Conservation (phyloP, 2,797 vertebrate species). For the Vireo griseus region DNA sequence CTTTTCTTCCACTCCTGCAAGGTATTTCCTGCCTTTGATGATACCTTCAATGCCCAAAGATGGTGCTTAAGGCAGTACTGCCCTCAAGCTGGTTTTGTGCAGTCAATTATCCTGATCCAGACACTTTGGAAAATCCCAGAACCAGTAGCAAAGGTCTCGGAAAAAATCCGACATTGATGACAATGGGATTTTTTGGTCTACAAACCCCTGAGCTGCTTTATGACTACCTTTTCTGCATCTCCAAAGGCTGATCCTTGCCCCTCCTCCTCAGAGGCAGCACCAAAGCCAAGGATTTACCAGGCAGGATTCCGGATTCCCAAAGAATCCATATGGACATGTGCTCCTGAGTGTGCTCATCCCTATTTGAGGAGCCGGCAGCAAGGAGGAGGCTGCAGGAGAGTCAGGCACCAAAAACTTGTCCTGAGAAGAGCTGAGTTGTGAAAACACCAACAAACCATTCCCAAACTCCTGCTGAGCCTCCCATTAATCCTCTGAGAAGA, state of each 20-base stretch:
- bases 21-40: neutral
- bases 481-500: neutral
- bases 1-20: neutral
- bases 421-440: neutral
- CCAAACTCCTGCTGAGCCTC: neutral
- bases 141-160: neutral
- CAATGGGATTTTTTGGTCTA: neutral
- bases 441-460: neutral
- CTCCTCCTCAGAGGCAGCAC: neutral
- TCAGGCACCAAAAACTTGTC: neutral
- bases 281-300: neutral
- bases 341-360: rapidly evolving
- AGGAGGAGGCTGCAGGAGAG: neutral
- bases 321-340: rapidly evolving
- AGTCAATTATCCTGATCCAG: neutral
- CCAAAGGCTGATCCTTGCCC: neutral
- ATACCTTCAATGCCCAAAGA: neutral
- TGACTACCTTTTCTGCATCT: rapidly evolving
- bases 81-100: rapidly evolving
- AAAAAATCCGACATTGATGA: rapidly evolving
- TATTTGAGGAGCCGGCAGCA: neutral
- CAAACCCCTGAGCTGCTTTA: neutral
- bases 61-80: neutral
- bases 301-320: neutral
- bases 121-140: neutral